phyloP scores from a whole-genome alignment of 2,797 vertebrate species.

The Liasis olivaceus region DNA sequence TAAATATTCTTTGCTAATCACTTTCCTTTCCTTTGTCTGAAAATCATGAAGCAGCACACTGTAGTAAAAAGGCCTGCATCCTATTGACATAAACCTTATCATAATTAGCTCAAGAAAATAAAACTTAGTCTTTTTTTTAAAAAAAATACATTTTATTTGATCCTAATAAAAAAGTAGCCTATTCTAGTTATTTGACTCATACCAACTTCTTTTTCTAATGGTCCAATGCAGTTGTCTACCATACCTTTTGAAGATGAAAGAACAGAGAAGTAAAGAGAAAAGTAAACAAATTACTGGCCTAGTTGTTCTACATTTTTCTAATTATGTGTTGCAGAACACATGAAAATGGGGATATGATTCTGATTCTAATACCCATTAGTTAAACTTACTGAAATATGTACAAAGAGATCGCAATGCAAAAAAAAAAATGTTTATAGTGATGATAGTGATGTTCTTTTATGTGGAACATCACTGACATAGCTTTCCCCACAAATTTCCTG shows the following conservation, averaged over 20 bases:
- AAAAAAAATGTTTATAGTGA: constrained; percentile 19
- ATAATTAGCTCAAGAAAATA: not conserved
- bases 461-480: constrained; percentile 30
- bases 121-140: not conserved
- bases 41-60: not conserved
- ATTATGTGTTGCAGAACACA: no score
- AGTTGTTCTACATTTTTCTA: not conserved
- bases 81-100: not conserved
- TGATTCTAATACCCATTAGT: not conserved
- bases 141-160: not conserved
- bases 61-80: not conserved
- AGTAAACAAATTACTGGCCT: not conserved
- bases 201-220: not conserved
- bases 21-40: not conserved
- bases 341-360: not conserved
- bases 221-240: not conserved
- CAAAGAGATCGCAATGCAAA: not conserved
- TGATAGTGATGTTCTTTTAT: constrained; percentile 38
- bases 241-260: not conserved
- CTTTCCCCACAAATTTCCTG: constrained; percentile 51
- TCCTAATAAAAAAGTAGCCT: not conserved
- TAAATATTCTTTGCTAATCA: not conserved
- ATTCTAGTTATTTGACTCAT: not conserved
- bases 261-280: not conserved
- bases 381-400: not conserved